Percentiles rank a stretch among this genome's conserved stretches.
Conservation (phyloP, 2,888 invertebrate genomes). For the Nineta flava region DNA sequence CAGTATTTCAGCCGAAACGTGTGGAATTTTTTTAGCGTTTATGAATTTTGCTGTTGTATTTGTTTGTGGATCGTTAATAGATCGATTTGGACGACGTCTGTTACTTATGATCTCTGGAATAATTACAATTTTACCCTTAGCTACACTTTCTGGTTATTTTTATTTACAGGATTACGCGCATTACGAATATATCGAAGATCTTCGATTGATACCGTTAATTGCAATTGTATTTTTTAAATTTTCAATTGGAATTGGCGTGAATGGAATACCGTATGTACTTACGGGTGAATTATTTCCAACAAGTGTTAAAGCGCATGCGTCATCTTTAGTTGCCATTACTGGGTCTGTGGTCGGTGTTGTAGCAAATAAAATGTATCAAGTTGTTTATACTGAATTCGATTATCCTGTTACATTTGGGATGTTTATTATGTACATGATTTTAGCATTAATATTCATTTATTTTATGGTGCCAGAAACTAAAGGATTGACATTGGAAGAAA, state of each 20-base stretch:
- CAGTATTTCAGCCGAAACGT: constrained; percentile 19
- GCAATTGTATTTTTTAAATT: constrained; percentile 25
- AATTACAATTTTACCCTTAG: constrained; percentile 19
- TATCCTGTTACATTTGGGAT: constrained; percentile 23
- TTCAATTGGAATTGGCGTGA: constrained; percentile 26
- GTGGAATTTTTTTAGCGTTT: constrained; percentile 15
- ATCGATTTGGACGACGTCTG: constrained; percentile 29
- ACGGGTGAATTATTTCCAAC: constrained; percentile 30
- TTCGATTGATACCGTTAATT: constrained; percentile 24
- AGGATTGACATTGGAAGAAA: constrained; percentile 17
- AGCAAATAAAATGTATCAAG: constrained; percentile 23
- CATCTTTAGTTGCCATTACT: constrained; percentile 28
- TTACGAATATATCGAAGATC: constrained; percentile 17
- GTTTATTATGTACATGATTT: constrained; percentile 18
- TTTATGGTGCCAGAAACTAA: constrained; percentile 23
- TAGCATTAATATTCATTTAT: constrained; percentile 20
- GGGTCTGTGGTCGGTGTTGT: constrained; percentile 25
- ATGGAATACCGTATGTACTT: constrained; percentile 27
- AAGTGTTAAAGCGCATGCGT: constrained; percentile 30
- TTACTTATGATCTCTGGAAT: constrained; percentile 29
- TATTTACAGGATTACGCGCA: constrained; percentile 21
- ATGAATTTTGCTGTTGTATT: constrained; percentile 36
- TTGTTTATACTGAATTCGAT: constrained; percentile 18
- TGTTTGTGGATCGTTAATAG: constrained; percentile 34
- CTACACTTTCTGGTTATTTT: constrained; percentile 19